These are phyloP conservation scores for Eledona agricola DNA, from an alignment of 2,888 invertebrate species.

Conservation along the genomic window DNA sequence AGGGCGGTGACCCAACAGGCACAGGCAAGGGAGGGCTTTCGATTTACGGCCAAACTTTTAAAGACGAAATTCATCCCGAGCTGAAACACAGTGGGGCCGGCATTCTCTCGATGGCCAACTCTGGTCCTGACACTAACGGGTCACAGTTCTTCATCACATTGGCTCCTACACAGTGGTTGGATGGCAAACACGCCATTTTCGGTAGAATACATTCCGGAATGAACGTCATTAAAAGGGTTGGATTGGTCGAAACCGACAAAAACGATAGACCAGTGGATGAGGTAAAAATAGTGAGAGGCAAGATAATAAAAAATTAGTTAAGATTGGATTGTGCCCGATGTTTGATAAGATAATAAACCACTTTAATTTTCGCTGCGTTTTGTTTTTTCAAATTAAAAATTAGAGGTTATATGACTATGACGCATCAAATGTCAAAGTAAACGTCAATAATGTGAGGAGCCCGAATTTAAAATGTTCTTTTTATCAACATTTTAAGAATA, in stretches of 20 bases:
- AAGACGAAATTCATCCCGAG: constrained; percentile 94
- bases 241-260: constrained; percentile 92
- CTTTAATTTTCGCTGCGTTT: no score
- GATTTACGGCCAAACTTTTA: constrained; percentile 94
- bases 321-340: no score
- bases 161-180: constrained; percentile 97
- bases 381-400: no score
- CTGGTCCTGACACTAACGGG: constrained; percentile 95
- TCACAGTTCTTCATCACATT: constrained; percentile 98
- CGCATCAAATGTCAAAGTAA: no score
- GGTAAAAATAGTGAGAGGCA: constrained; percentile 76
- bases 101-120: constrained; percentile 97
- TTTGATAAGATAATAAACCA: no score
- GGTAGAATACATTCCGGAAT: constrained; percentile 89
- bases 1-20: constrained; percentile 97
- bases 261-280: constrained; percentile 91
- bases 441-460: no score
- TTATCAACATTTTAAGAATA: no score
- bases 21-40: constrained; percentile 89
- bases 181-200: constrained; percentile 97
- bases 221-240: constrained; percentile 90
- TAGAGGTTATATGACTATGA: no score
- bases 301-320: constrained; percentile 62
- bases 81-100: constrained; percentile 95
- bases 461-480: no score